Evolutionary conservation across 2,888 invertebrate genomes (phyloP).

Genomic region (Ochropleura leucogaster): DNA sequence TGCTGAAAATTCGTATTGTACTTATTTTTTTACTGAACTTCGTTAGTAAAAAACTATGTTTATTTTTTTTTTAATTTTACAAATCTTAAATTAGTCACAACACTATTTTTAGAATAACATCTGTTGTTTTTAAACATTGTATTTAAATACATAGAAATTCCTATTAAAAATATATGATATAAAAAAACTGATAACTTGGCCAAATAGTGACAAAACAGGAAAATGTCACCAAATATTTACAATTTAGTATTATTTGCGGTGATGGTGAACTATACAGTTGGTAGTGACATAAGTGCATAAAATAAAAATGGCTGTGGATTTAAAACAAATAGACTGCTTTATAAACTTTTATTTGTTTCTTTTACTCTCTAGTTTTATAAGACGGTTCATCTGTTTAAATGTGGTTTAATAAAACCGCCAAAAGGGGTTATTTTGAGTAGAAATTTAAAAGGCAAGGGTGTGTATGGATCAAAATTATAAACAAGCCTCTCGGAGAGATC

Average conservation of each 20-base stretch:
- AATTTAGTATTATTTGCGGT: constrained; percentile 13
- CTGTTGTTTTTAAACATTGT: neutral
- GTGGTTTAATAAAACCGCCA: neutral
- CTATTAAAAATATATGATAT: neutral
- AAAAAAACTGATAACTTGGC: neutral
- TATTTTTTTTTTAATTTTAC: neutral
- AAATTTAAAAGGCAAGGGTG: too few species aligned
- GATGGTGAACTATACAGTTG: constrained; percentile 18
- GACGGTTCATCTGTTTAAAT: neutral
- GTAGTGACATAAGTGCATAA: neutral
- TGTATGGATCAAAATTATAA: too few species aligned
- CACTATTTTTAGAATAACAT: neutral
- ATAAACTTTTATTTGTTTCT: constrained; percentile 1
- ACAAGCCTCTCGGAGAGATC: too few species aligned
- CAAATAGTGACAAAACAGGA: neutral
- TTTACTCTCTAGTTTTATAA: neutral
- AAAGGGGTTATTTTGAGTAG: neutral
- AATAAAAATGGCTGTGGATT: constrained; percentile 44
- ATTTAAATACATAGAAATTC: neutral
- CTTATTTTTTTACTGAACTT: constrained; percentile 11
- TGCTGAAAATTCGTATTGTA: neutral
- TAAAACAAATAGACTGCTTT: constrained; percentile 49
- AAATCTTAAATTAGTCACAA: neutral
- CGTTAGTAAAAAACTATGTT: neutral
- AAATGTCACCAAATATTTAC: constrained; percentile 4